Conservation (phyloP, 2,888 invertebrate genomes). For the Sarcophaga variegata region DNA sequence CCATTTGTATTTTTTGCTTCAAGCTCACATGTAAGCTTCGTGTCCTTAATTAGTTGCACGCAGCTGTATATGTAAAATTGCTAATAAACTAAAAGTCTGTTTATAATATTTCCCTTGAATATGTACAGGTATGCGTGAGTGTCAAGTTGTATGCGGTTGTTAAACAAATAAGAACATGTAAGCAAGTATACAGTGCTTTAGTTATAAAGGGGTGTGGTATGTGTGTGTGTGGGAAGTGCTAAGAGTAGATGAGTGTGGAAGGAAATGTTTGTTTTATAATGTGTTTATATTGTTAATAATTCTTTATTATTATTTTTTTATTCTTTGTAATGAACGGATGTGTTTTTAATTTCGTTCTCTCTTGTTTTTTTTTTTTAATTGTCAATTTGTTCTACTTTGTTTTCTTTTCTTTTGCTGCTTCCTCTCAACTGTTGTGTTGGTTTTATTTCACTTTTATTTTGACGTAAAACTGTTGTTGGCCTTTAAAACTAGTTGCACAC, state of each 20-base stretch:
- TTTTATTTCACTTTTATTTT: too few relatives aligned
- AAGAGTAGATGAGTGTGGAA: background rate
- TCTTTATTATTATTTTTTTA: slow-evolving; percentile 1
- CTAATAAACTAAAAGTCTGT: background rate
- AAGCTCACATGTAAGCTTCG: too few relatives aligned
- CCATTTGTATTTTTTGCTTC: too few relatives aligned
- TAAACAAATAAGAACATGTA: too few relatives aligned
- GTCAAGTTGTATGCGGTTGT: too few relatives aligned
- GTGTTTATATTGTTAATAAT: slow-evolving; percentile 48
- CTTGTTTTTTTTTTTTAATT: background rate
- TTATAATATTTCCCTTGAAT: background rate
- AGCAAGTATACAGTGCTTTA: too few relatives aligned
- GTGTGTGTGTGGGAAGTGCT: background rate
- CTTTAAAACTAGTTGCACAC: too few relatives aligned
- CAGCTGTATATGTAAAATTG: background rate
- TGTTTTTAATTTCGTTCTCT: background rate
- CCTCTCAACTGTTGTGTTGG: background rate
- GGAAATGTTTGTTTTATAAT: slow-evolving; percentile 32
- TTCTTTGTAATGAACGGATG: background rate
- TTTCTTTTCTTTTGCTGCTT: background rate
- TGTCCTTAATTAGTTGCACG: too few relatives aligned
- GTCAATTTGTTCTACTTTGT: background rate
- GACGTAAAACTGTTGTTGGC: too few relatives aligned
- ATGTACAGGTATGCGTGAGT: background rate
- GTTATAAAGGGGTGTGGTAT: too few relatives aligned